Percentiles rank a stretch among this genome's conserved stretches.
These are phyloP conservation scores for Campoletis raptor DNA, from an alignment of 2,888 invertebrate genomes.

Conservation along the genomic window DNA sequence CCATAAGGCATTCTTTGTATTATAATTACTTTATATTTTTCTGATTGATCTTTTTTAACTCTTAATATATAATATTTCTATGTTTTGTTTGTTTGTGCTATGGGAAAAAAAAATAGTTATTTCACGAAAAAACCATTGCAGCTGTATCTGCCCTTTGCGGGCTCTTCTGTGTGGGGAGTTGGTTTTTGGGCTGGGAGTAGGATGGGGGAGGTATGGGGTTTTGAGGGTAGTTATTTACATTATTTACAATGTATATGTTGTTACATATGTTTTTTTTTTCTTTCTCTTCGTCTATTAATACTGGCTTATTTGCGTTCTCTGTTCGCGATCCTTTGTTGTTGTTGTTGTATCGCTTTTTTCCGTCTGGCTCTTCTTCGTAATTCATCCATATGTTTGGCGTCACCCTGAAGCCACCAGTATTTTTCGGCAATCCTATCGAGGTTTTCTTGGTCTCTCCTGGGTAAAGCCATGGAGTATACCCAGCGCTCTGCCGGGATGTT, in stretches of 20 bases:
- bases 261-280: not conserved
- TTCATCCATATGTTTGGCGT: slow-evolving; percentile 33
- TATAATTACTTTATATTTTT: not conserved
- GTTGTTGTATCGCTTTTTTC: not conserved
- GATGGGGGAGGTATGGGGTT: not conserved
- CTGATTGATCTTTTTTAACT: not conserved
- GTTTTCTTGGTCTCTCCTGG: not conserved
- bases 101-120: slow-evolving; percentile 18
- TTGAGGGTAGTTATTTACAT: not conserved
- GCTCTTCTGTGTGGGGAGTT: not conserved
- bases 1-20: not conserved
- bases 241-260: not conserved
- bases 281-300: too few relatives aligned
- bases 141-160: not conserved
- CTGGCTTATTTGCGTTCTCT: not conserved
- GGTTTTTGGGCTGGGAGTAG: not conserved
- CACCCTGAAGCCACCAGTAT: slow-evolving; percentile 24
- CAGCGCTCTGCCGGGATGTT: not conserved
- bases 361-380: not conserved
- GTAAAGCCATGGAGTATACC: slow-evolving; percentile 15
- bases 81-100: not conserved
- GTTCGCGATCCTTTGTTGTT: not conserved
- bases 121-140: slow-evolving; percentile 14
- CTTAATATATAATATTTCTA: not conserved
- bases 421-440: not conserved